phyloP scores from a whole-genome alignment of 2,888 invertebrate genomes.

The Eucera pruinosa region DNA sequence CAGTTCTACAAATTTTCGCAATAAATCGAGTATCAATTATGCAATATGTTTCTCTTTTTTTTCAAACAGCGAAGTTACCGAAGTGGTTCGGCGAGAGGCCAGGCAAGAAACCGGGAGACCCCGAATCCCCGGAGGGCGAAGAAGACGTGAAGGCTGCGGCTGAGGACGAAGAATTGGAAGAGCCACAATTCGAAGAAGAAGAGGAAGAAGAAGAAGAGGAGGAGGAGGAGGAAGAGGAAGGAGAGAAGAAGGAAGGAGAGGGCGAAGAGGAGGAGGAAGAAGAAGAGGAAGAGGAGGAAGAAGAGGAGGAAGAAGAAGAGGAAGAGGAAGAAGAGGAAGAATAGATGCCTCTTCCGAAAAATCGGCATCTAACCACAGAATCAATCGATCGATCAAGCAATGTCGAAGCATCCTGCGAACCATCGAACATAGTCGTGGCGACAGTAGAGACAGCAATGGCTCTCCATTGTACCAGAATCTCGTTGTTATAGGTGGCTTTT shows the following conservation, averaged over 20 bases:
- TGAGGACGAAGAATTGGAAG: slow-evolving; percentile 90
- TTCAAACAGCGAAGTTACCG: slow-evolving; percentile 92
- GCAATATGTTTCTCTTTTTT: neutral
- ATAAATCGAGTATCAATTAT: neutral
- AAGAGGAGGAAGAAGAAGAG: slow-evolving; percentile 32
- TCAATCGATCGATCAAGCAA: slow-evolving; percentile 56
- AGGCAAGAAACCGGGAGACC: slow-evolving; percentile 95
- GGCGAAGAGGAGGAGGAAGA: slow-evolving; percentile 81
- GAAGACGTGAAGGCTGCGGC: slow-evolving; percentile 92
- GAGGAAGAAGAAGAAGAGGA: slow-evolving; percentile 91
- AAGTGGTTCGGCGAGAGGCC: slow-evolving; percentile 98
- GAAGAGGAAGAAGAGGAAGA: slow-evolving; percentile 33
- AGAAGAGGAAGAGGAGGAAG: slow-evolving; percentile 69
- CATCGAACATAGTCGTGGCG: slow-evolving; percentile 62
- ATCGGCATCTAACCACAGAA: slow-evolving; percentile 52
- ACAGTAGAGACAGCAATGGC: slow-evolving; percentile 55
- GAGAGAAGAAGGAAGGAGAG: slow-evolving; percentile 82
- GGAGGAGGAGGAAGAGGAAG: slow-evolving; percentile 88
- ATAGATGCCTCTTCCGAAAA: slow-evolving; percentile 35
- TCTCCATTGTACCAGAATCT: slow-evolving; percentile 47
- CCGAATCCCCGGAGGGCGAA: slow-evolving; percentile 96
- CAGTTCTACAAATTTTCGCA: neutral
- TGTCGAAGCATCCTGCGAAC: slow-evolving; percentile 60
- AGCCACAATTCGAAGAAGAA: slow-evolving; percentile 88
- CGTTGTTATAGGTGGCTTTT: slow-evolving; percentile 40